Evolutionary conservation across 2,797 vertebrate species (phyloP).

Genomic region (Myripristis jacobus): DNA sequence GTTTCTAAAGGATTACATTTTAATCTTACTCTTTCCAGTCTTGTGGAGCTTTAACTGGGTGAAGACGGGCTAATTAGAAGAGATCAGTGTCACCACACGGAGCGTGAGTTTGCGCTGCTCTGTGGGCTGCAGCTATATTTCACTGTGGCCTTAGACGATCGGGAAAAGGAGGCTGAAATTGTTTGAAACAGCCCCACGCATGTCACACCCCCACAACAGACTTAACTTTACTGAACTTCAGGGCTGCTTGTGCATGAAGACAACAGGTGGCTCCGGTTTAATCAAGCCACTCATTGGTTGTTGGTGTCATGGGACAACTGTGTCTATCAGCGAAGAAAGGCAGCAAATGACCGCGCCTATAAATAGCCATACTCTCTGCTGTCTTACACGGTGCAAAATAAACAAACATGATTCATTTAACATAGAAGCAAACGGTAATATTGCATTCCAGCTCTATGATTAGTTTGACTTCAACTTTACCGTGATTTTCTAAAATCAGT

Average conservation of each 20-base stretch:
- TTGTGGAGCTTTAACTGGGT: conserved; percentile 1
- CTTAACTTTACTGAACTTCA: conserved; percentile 37
- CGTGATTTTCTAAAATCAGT: not conserved
- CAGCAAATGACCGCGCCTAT: conserved; percentile 62
- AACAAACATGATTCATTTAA: conserved; percentile 27
- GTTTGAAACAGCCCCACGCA: conserved; percentile 22
- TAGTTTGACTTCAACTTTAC: not conserved
- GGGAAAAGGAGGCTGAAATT: conserved; percentile 30
- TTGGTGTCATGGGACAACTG: conserved; percentile 78
- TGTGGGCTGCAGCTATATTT: not conserved
- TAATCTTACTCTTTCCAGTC: conserved; percentile 33
- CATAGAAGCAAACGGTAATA: conserved; percentile 14
- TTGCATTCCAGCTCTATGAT: not conserved
- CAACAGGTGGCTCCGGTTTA: conserved; percentile 77
- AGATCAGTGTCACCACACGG: not conserved
- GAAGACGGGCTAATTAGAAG: conserved; percentile 23
- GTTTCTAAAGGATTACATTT: conserved; percentile 28
- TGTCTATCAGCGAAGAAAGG: conserved; percentile 69
- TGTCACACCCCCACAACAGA: conserved; percentile 37
- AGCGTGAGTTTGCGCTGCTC: not conserved
- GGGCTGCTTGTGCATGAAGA: conserved; percentile 60
- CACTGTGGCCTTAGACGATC: conserved; percentile 33
- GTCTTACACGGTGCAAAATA: conserved; percentile 12
- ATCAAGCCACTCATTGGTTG: conserved; percentile 58
- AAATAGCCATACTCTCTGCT: conserved; percentile 54